Conservation (phyloP, 2,797 vertebrate genomes). For the Ispidina lecontei region DNA sequence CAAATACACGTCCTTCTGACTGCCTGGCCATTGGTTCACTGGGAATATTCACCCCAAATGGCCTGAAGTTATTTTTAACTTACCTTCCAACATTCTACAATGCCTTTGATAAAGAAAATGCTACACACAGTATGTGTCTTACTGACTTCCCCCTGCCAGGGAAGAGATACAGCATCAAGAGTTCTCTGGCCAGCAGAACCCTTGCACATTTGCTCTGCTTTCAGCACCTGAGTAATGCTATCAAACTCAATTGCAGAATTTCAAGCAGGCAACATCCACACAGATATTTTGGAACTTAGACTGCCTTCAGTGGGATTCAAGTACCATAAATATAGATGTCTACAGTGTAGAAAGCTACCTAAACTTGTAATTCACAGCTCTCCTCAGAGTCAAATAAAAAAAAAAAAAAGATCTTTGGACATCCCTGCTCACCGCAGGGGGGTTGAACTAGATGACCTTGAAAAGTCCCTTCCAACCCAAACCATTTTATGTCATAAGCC, state of each 20-base stretch:
- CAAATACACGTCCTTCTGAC: background rate
- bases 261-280: background rate
- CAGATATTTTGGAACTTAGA: background rate
- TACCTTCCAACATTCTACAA: background rate
- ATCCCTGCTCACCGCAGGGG: background rate
- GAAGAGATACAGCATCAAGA: background rate
- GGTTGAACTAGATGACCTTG: background rate
- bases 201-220: fast-evolving
- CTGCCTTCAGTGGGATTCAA: too few relatives aligned
- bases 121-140: fast-evolving
- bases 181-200: background rate
- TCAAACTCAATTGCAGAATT: background rate
- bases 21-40: fast-evolving
- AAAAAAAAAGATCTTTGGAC: background rate
- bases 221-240: fast-evolving
- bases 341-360: background rate
- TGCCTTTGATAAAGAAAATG: background rate
- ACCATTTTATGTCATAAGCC: background rate
- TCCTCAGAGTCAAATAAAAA: background rate
- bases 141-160: background rate
- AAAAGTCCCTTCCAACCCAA: background rate
- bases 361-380: background rate
- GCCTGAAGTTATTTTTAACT: background rate
- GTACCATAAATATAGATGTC: background rate
- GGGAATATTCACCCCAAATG: background rate